Evolutionary conservation across 2,888 invertebrate species (phyloP), one percentile per base, ranked within the genome.

Genomic region (Drepanosiphum platanoidis): DNA sequence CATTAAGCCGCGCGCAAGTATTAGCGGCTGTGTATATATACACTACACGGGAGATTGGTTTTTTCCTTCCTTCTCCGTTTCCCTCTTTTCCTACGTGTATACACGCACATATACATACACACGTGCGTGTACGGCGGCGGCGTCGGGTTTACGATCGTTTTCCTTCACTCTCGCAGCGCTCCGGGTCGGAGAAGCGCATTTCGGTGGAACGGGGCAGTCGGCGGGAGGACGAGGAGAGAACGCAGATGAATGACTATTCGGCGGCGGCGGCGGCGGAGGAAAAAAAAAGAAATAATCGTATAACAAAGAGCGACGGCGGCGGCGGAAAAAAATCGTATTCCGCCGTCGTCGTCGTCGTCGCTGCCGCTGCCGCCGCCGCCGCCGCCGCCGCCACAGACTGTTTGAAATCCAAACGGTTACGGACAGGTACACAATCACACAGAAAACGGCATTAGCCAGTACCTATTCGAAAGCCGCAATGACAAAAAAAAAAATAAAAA

Each of bases 401-500:
- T 58, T 61, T 36, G 39, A 81, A 81, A 83, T 74, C 36, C 75
- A 13, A 81, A 75, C 75, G 83, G 83, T 83, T 83, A 83, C 83
- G 83, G 83, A 75, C 75, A 75, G 75, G 74, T 83, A 83, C 64
- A 75, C 64, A 71, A 61, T 46, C 64, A 11, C 52, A 83, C 66
- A 34, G 66, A 75, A 83, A 83, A 82, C 83, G 66, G 75, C 75
- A 83, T 83, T 66, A 18, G 39, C 18, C 9, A 9, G n/a, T 58
- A n/a, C 46, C 36, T 74, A 3, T 71, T 27, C 61, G 71, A 30
- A 71, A 71, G 83, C 74, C 42, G 52, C 82, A 83, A 74, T 83
- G 72, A 83, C 64, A 66, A 32, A 18, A 42, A 74, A 71, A 58
- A 58, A 81, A 71, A 52, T 27, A 39, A 61, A 75, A 58, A 75